Evolutionary conservation across 23 tunicate species (phyloP).

Genomic region (Oikopleura albicans): DNA sequence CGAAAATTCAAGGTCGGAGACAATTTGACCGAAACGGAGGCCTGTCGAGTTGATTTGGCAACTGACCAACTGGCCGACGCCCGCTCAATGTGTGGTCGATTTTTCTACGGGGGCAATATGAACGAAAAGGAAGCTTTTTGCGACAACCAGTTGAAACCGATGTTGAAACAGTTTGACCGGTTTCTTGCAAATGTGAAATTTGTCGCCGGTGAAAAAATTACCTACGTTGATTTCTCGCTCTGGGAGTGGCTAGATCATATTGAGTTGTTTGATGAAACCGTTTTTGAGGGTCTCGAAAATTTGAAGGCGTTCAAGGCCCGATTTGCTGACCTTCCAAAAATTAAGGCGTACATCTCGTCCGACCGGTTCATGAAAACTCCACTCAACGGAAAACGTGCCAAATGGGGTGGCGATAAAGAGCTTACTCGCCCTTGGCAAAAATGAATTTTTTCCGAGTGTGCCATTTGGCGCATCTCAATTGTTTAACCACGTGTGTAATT

Average conservation of each 20-base stretch:
- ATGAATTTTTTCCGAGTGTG: too few species aligned
- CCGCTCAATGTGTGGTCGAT: neutral
- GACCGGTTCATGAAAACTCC: too few species aligned
- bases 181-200: constrained; percentile 17
- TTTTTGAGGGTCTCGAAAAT: constrained; percentile 21
- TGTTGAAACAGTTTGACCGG: constrained; percentile 20
- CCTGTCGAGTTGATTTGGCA: neutral
- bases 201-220: constrained; percentile 49
- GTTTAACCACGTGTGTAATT: too few species aligned
- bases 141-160: neutral
- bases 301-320: too few species aligned
- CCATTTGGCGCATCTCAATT: too few species aligned
- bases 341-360: too few species aligned
- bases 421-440: too few species aligned
- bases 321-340: too few species aligned
- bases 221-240: constrained; percentile 52
- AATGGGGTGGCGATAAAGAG: too few species aligned
- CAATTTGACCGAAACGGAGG: neutral
- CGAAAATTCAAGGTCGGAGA: constrained; percentile 17
- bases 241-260: constrained; percentile 53
- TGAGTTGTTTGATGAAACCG: too few species aligned
- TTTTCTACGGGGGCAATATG: neutral
- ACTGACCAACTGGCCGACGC: neutral
- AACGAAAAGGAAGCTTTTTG: constrained; percentile 12
- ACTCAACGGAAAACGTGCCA: too few species aligned